Base-by-base conservation (phyloP, 2,888 invertebrate species). In the Arge pagana region DNA sequence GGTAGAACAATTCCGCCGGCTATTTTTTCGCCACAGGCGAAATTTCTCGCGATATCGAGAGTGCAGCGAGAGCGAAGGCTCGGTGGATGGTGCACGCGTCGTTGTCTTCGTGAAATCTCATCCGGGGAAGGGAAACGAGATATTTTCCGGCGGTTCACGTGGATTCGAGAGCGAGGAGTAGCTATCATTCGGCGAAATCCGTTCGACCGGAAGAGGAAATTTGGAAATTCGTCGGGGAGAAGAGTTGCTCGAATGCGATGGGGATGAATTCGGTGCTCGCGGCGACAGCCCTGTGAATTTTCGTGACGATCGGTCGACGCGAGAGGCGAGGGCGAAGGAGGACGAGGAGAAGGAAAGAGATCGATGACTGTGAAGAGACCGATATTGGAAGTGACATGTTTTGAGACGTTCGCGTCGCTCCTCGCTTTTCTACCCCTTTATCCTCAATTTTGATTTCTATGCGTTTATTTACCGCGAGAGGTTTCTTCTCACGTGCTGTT, bases 381-480 rank as follows among this genome's bases (percentile, higher is more conserved):
- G 65, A 74, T 74, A 74, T 76, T 72, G 70, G 64, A 72, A 55
- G 65, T 74, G 75, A 75, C 75, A 74, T 76, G 75, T 76, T 76
- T 75, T 76, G 68, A 74, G 74, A 75, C 73, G 72, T 65, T 70
- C 68, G 69, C 67, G 66, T 71, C 72, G 45, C 45, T 15, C 23
- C 45, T 33, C 24, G 35, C 19, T n/a, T n/a, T n/a, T n/a, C 15
- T 45, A 45, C 45, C 45, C 45, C 45, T 45, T 45, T 45, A 68
- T 62, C 23, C 50, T 55, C 50, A 56, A 64, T 68, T 65, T 69
- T 64, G 66, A 68, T 74, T 75, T 75, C 74, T 71, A 72, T 68
- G 72, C 70, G 66, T 64, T 63, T 67, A 69, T 68, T 68, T 70
- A 65, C 57, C 59, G 54, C 56, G 56, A n/a, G n/a, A 58, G 64